phyloP scores from a whole-genome alignment of 23 tunicate species.

The Phallusia fumigata region DNA sequence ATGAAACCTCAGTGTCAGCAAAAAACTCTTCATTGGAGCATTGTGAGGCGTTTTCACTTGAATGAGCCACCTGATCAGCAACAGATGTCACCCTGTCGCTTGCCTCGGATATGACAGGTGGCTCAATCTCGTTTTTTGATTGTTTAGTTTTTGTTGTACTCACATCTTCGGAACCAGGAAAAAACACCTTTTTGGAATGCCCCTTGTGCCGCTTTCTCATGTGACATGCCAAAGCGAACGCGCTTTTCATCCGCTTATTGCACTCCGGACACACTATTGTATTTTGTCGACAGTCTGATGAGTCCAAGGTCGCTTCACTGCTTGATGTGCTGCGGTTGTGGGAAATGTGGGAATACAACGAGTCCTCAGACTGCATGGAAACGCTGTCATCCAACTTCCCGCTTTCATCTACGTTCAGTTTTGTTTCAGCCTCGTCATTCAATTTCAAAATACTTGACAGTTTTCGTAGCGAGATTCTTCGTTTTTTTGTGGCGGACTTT shows the following conservation, averaged over 20 bases:
- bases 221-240: slow-evolving; percentile 71
- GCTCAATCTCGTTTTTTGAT: slow-evolving; percentile 64
- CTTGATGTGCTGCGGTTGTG: background rate
- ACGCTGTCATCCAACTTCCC: background rate
- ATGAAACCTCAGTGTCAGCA: background rate
- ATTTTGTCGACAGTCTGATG: background rate
- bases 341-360: background rate
- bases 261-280: slow-evolving; percentile 44
- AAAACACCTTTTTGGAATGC: slow-evolving; percentile 50
- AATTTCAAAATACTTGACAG: slow-evolving; percentile 28
- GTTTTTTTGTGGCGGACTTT: slow-evolving; percentile 8
- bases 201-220: slow-evolving; percentile 75
- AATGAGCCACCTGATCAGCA: slow-evolving; percentile 35
- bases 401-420: background rate
- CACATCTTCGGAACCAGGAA: background rate
- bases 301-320: background rate
- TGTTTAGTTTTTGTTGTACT: background rate
- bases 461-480: slow-evolving; percentile 43
- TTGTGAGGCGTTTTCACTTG: slow-evolving; percentile 15
- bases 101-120: slow-evolving; percentile 55
- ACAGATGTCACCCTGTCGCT: slow-evolving; percentile 18
- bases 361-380: background rate
- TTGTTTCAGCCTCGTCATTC: background rate
- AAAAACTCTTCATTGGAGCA: background rate
- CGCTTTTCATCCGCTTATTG: slow-evolving; percentile 24